Conservation (phyloP, 2,888 invertebrate species). For the Tetrapedia diversipes region DNA sequence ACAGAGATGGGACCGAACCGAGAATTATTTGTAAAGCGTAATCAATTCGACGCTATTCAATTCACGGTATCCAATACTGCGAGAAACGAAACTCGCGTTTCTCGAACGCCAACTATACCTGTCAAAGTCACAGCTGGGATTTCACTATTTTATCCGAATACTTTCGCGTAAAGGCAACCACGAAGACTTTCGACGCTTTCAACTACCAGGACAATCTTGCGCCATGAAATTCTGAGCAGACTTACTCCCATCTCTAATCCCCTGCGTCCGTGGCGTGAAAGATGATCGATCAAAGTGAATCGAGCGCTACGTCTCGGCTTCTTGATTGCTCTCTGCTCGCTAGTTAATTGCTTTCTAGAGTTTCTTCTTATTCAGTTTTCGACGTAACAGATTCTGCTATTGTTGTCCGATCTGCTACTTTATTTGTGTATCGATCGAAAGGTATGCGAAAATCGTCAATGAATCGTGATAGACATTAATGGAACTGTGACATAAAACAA, state of each 20-base stretch:
- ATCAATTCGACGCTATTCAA: conserved; percentile 20
- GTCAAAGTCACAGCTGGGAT: background rate
- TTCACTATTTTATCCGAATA: background rate
- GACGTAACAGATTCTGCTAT: too few species aligned
- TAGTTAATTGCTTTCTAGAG: conserved; percentile 62
- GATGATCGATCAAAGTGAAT: conserved; percentile 60
- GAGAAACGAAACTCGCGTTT: conserved; percentile 13
- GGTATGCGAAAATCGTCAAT: too few species aligned
- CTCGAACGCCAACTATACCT: background rate
- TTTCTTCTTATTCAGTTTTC: background rate
- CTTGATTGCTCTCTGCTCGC: conserved; percentile 38
- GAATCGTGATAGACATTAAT: too few species aligned
- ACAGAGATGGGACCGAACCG: conserved; percentile 10
- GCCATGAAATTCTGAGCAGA: background rate
- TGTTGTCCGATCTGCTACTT: too few species aligned
- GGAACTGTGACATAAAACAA: too few species aligned
- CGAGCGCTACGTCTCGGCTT: conserved; percentile 50
- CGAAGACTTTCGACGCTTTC: background rate
- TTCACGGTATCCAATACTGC: background rate
- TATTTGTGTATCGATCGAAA: too few species aligned
- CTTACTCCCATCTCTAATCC: conserved; percentile 17
- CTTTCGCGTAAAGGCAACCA: background rate
- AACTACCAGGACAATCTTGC: background rate
- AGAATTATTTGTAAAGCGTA: conserved; percentile 24
- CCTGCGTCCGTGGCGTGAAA: conserved; percentile 3